Conservation (phyloP, 1,140 invertebrate species). For the Meloidogyne exigua region DNA sequence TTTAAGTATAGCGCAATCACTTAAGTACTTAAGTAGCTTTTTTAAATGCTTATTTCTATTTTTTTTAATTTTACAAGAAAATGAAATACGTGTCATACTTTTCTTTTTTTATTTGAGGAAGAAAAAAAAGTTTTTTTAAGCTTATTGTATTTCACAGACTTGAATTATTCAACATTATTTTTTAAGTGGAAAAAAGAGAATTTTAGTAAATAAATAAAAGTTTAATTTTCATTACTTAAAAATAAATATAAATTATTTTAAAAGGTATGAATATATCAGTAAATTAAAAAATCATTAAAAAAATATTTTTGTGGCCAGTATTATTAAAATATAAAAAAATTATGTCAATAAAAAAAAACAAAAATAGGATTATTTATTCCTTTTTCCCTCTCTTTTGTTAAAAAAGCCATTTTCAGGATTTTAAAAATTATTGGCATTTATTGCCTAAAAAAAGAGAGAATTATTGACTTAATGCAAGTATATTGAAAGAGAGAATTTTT, state of each 20-base stretch:
- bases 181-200: not conserved
- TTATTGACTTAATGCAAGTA: not conserved
- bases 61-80: not conserved
- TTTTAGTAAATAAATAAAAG: not conserved
- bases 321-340: no score
- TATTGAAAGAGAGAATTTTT: not conserved
- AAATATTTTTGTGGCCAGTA: no score
- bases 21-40: slow-evolving; percentile 2
- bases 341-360: no score
- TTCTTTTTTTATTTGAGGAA: no score
- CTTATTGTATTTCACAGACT: not conserved
- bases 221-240: no score
- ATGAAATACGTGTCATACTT: not conserved
- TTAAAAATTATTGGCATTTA: no score
- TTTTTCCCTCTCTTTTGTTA: no score
- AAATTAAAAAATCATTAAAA: no score
- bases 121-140: not conserved
- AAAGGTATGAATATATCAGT: no score
- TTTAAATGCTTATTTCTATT: not conserved
- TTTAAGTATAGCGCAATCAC: not conserved
- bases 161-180: not conserved
- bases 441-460: not conserved
- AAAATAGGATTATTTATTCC: no score
- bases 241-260: no score
- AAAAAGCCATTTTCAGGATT: not conserved